Base-by-base conservation (phyloP, 2,888 invertebrate genomes). In the Andrena marginata region DNA sequence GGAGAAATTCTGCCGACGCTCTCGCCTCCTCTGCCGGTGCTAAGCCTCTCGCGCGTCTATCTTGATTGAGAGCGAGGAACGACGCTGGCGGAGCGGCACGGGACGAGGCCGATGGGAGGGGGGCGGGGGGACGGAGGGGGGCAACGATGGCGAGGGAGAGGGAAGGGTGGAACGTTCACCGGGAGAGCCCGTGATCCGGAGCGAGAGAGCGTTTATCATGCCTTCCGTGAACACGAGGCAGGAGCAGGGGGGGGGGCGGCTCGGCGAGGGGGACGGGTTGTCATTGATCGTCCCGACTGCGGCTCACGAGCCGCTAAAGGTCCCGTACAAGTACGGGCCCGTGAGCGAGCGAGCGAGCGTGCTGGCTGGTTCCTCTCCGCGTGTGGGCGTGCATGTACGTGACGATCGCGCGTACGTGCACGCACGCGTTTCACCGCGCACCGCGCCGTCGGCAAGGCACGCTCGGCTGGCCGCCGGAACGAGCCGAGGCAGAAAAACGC, bases 261-360 rank as follows among this genome's bases (percentile, higher is more conserved):
- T 20, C 0, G 29, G 72, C 23, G 89, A 90, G 87, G 71, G 89
- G 80, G 87, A 85, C 90, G 92, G 88, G 89, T 93, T 93, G 94
- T 94, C 94, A 94, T 94, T 93, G 94, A 94, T 94, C 93, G 93
- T 93, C 91, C 90, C 91, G 90, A 90, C 90, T 88, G 83, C 87
- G 90, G 90, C 87, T 90, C 91, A 89, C 89, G 91, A 92, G 93
- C 93, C 92, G 93, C 92, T 93, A 94, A 94, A 93, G 93, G 94
- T 94, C 94, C 94, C 94, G 94, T 93, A 93, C 93, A 92, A 92
- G 93, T 90, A 92, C 89, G 90, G 89, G 90, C 92, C 88, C 89
- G 90, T 88, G 89, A 89, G 87, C 88, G 75, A 54, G 54, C 35
- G 35, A 35, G 42, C 42, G 42, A 56, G 56, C 56, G 56, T 56